Evolutionary conservation across 2,797 vertebrate genomes (phyloP).

Genomic region (Falco cherrug): DNA sequence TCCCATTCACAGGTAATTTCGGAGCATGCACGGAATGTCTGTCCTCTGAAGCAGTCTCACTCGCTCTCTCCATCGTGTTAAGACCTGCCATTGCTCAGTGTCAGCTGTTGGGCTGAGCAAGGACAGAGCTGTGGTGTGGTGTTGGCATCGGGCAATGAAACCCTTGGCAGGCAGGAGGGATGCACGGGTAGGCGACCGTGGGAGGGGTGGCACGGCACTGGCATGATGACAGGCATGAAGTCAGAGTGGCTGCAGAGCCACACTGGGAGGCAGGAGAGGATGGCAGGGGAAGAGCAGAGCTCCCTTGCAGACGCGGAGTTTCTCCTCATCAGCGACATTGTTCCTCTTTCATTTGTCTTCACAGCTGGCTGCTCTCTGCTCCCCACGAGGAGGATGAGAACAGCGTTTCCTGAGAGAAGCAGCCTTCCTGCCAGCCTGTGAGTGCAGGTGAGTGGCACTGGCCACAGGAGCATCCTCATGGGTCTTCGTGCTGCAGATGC

Average conservation of each 20-base stretch:
- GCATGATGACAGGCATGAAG: not conserved
- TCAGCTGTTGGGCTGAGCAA: not conserved
- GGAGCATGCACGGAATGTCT: not conserved
- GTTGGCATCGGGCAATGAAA: fast-evolving
- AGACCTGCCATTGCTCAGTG: not conserved
- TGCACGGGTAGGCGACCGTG: fast-evolving
- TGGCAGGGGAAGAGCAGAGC: not conserved
- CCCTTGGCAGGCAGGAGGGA: not conserved
- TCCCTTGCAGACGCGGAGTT: not conserved
- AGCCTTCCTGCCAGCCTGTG: not conserved
- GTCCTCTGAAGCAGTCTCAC: not conserved
- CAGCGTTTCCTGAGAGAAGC: not conserved
- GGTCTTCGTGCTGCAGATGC: not conserved
- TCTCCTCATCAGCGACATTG: slow-evolving; percentile 46
- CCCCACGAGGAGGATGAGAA: not conserved
- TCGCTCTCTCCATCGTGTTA: fast-evolving
- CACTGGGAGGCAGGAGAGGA: not conserved
- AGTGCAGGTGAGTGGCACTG: fast-evolving
- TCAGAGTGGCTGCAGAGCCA: not conserved
- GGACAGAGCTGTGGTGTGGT: fast-evolving
- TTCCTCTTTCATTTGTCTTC: slow-evolving; percentile 29
- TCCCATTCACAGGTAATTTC: fast-evolving
- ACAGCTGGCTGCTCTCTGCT: slow-evolving; percentile 36
- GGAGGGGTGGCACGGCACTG: not conserved
- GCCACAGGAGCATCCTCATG: not conserved